Evolutionary conservation across 2,797 vertebrate genomes (phyloP), one percentile per base, ranked within the genome.

Genomic region (Cynodonichthys magdalenae): DNA sequence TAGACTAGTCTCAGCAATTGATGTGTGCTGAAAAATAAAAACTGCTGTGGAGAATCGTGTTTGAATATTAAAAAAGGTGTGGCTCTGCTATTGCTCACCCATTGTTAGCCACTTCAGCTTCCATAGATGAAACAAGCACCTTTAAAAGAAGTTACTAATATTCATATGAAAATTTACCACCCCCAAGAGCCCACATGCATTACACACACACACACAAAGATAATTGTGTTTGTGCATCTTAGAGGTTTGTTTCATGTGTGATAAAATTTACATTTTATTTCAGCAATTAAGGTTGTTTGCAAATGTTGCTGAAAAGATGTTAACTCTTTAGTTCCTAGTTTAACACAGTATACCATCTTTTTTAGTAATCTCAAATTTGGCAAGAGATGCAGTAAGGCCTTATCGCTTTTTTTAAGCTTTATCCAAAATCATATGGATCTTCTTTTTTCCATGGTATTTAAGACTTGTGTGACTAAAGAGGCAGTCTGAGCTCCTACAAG

Each of bases 401-500:
- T n/a, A 1, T 36, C 10, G 24, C n/a, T n/a, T 46, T 1, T 63
- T 39, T 41, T 20, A 51, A 47, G 28, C 27, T 31, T 53, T 49
- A 72, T 67, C 3, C 41, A 10, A 77, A 51, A 39, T 28, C 28
- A n/a, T 15, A 15, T 36, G 17, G 6, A 51, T 11, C 17, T 31
- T 31, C n/a, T 29, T 7, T n/a, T 39, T 12, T 14, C 3, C 3
- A 34, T 31, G 2, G 45, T 3, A 18, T 42, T 36, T 24, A 50
- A 34, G 20, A 63, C 62, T 11, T 74, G 5, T 45, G 12, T 54
- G 15, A 67, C 8, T 41, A 8, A 19, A 15, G 9, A 36, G 65
- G 65, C 63, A 80, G 76, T 60, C 41, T 59, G 47, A 76, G 65
- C 59, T 72, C 29, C 66, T 41, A 74, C 61, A 59, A 53, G 34